Percentiles rank a stretch among this genome's conserved stretches.
Evolutionary conservation across 2,888 invertebrate genomes (phyloP).

Genomic region (Drosophila falleni): DNA sequence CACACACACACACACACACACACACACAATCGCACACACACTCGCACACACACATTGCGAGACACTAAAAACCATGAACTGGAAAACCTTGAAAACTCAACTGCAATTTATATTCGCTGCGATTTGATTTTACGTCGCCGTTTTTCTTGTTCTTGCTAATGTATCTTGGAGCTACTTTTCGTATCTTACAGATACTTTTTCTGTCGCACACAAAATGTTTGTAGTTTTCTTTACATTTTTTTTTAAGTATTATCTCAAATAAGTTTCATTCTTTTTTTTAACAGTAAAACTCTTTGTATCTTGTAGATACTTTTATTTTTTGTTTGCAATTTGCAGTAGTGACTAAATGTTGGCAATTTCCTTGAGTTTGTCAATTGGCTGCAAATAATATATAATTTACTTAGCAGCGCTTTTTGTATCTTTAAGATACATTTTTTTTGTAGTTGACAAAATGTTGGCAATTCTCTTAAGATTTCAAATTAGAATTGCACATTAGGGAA

Average conservation of each 20-base stretch:
- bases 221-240: constrained; percentile 12
- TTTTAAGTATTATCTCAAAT: not conserved
- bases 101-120: constrained; percentile 74
- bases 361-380: not conserved
- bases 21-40: constrained; percentile 24
- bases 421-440: not conserved
- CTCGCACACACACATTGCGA: constrained; percentile 16
- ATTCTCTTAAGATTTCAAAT: constrained; percentile 15
- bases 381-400: constrained; percentile 5
- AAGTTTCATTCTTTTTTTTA: not conserved
- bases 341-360: constrained; percentile 29
- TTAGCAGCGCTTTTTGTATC: not conserved
- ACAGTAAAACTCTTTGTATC: constrained; percentile 32
- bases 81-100: constrained; percentile 85
- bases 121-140: constrained; percentile 49
- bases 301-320: constrained; percentile 35
- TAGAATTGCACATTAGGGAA: constrained; percentile 26
- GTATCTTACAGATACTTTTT: constrained; percentile 41
- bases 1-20: constrained; percentile 31
- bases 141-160: constrained; percentile 38
- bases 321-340: constrained; percentile 3
- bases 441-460: constrained; percentile 19
- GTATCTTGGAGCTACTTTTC: constrained; percentile 36
- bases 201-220: constrained; percentile 26
- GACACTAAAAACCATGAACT: constrained; percentile 82